Evolutionary conservation across 35 echinoderm and acorn worm species (phyloP).

Genomic region (Apostichopus californicus): DNA sequence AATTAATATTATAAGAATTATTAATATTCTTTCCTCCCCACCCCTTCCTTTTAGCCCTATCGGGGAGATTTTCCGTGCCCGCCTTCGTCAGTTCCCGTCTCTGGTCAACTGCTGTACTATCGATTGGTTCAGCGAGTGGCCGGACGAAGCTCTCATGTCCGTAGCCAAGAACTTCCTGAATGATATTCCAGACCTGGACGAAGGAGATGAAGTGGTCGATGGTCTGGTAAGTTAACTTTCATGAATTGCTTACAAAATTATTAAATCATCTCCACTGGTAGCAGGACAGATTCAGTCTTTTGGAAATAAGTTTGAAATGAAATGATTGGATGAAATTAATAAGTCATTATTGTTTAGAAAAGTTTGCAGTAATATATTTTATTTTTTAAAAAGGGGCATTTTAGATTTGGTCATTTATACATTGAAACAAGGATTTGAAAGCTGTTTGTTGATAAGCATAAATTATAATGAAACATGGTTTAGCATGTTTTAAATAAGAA

Average conservation of each 20-base stretch:
- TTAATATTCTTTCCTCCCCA: neutral
- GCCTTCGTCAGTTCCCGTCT: constrained; percentile 94
- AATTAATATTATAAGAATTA: too few species aligned
- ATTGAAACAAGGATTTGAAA: too few species aligned
- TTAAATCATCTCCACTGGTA: neutral
- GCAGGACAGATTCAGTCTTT: neutral
- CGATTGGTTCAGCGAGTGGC: constrained; percentile 99
- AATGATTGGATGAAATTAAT: too few species aligned
- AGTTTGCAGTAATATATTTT: too few species aligned
- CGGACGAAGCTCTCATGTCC: constrained; percentile 91
- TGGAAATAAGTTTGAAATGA: neutral
- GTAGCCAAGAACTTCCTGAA: constrained; percentile 87
- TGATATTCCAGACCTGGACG: constrained; percentile 94
- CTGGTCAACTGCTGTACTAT: constrained; percentile 99
- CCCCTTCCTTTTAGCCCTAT: constrained; percentile 61
- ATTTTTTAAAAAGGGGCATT: too few species aligned
- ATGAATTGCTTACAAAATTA: neutral
- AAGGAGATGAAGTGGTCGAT: constrained; percentile 76
- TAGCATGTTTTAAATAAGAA: too few species aligned
- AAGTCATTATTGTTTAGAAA: too few species aligned
- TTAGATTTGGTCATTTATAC: too few species aligned
- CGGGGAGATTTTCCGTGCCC: constrained; percentile 94
- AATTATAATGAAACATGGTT: too few species aligned
- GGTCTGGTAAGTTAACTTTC: constrained; percentile 67
- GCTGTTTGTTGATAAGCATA: too few species aligned